Percentiles rank a stretch among this genome's conserved stretches.
phyloP scores from a whole-genome alignment of 2,888 invertebrate species.

The Scaptomyza flava region DNA sequence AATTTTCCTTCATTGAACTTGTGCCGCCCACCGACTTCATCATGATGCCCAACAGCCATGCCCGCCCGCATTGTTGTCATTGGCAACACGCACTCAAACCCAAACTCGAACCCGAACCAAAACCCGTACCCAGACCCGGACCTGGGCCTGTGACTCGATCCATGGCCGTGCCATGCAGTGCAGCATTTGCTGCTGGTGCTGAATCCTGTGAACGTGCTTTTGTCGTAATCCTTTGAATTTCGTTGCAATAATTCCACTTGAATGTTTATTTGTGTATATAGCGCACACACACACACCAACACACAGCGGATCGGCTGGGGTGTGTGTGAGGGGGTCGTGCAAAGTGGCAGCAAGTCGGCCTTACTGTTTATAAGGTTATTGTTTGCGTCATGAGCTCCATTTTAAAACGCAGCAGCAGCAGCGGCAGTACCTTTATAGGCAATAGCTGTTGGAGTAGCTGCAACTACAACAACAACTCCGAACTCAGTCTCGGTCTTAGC shows the following conservation, averaged over 20 bases:
- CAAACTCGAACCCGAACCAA: conserved; percentile 8
- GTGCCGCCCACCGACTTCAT: conserved; percentile 63
- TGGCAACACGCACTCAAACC: conserved; percentile 64
- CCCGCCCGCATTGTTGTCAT: conserved; percentile 74
- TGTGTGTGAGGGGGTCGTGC: neutral
- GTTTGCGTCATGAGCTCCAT: conserved; percentile 74
- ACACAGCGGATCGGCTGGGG: conserved; percentile 15
- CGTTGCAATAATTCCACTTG: conserved; percentile 81
- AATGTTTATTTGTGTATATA: conserved; percentile 80
- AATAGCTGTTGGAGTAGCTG: conserved; percentile 9
- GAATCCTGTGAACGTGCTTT: conserved; percentile 80
- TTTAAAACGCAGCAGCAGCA: conserved; percentile 59
- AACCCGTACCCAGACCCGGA: conserved; percentile 3
- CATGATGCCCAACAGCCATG: conserved; percentile 47
- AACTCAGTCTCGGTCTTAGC: conserved; percentile 58
- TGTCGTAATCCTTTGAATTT: conserved; percentile 80
- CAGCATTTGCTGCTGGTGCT: conserved; percentile 46
- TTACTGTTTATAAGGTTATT: conserved; percentile 75
- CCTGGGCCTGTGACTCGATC: conserved; percentile 45
- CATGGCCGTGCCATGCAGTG: conserved; percentile 61
- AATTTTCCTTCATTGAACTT: conserved; percentile 79
- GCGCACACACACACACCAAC: conserved; percentile 55
- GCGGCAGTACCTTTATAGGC: conserved; percentile 39
- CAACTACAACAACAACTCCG: conserved; percentile 14
- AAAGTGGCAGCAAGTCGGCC: conserved; percentile 45